Evolutionary conservation across 2,797 vertebrate species (phyloP).

Genomic region (Valencia hispanica): DNA sequence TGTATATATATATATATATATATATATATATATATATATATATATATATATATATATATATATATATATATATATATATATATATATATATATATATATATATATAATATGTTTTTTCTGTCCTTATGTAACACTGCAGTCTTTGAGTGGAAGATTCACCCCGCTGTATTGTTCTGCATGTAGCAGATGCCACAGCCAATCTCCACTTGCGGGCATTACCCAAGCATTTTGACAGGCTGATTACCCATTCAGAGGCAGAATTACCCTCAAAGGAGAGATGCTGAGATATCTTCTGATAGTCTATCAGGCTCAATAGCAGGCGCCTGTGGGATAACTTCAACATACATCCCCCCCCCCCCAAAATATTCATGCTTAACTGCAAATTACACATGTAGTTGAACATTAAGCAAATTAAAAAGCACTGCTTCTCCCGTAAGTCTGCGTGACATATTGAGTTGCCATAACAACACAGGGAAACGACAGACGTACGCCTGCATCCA

Average conservation of each 20-base stretch:
- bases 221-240: conserved; percentile 53
- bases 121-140: conserved; percentile 71
- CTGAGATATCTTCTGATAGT: conserved; percentile 23
- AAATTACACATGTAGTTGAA: conserved; percentile 29
- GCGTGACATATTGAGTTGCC: conserved; percentile 36
- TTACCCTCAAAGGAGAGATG: conserved; percentile 41
- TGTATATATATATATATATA: not conserved
- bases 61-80: too few relatives aligned
- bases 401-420: conserved; percentile 18
- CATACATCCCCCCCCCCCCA: not conserved
- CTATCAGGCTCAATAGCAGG: conserved; percentile 18
- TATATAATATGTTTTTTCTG: not conserved
- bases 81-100: too few relatives aligned
- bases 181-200: conserved; percentile 52
- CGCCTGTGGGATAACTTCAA: conserved; percentile 12
- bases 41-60: too few relatives aligned
- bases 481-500: conserved; percentile 7
- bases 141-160: conserved; percentile 64
- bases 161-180: conserved; percentile 37
- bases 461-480: conserved; percentile 15
- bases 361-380: conserved; percentile 27
- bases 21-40: too few relatives aligned
- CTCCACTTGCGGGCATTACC: conserved; percentile 38
- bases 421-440: conserved; percentile 19
- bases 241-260: conserved; percentile 38